Evolutionary conservation across 92 coral and sea anemone species (phyloP), one percentile per base, ranked within the genome.

Genomic region (Muricea muricata): DNA sequence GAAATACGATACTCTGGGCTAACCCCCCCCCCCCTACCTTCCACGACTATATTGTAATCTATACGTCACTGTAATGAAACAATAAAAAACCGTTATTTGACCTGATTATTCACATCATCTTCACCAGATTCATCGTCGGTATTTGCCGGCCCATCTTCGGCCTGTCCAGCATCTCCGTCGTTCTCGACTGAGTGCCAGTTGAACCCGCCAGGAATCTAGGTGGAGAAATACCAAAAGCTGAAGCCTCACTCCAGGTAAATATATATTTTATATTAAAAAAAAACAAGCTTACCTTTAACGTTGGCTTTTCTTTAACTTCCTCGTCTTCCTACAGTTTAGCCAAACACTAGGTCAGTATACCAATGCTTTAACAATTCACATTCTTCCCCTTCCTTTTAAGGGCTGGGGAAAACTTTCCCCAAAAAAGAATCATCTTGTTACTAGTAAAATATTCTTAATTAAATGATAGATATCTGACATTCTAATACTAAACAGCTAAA

Each of bases 91-190:
- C 18, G 21, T 52, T 52, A 23, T 21, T 81, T 37, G 32, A 95
- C 99, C 97, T 96, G 97, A 46, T 83, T 88, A 21, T 87, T 90
- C 23, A 68, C 50, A 79, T 96, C 99, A 26, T 88, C 89, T 74
- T 93, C 98, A 80, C 99, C 92, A 7, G 94, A 95, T 65, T 90
- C 89, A 79, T 91, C 91, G 3, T 87, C 92, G 41, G 81, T 78
- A 35, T 86, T 81, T 26, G 79, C 89, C 21, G 66, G 67, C 3
- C 40, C 83, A 35, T 73, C 78, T 31, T 84, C 85, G 75, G 75
- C 89, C 32, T 75, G 65, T 45, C 58, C 28, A 14, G 32, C 7
- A 15, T 65, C 39, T 60, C 55, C 87, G n/a, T 81, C 72, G 60
- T 52, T 13, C 26, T 75, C 65, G 0, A 23, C 77, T 24, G 84